Evolutionary conservation across 2,797 vertebrate species (phyloP).

Genomic region (Tragopan temminckii): DNA sequence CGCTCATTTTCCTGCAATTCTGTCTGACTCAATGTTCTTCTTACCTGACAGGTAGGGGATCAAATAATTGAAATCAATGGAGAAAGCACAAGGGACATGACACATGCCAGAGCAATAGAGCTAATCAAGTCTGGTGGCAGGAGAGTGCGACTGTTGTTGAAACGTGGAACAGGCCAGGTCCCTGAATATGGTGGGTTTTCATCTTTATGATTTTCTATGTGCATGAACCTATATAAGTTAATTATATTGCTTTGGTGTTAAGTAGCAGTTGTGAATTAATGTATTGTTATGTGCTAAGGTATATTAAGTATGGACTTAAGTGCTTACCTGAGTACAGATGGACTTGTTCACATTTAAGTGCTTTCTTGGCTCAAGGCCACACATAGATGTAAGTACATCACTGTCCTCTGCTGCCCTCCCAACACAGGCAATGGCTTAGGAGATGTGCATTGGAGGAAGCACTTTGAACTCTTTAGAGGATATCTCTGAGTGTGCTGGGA

Average conservation of each 20-base stretch:
- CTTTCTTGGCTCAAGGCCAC: background rate
- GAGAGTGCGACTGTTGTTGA: slow-evolving; percentile 93
- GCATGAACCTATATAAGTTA: background rate
- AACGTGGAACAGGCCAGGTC: slow-evolving; percentile 96
- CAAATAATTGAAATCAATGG: slow-evolving; percentile 99
- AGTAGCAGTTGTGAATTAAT: background rate
- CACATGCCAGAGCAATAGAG: slow-evolving; percentile 95
- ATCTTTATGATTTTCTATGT: slow-evolving; percentile 28
- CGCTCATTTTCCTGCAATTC: slow-evolving; percentile 44
- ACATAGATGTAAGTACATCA: background rate
- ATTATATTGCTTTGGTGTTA: slow-evolving; percentile 4
- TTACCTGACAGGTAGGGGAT: slow-evolving; percentile 92
- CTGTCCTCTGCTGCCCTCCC: background rate
- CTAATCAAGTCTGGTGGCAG: slow-evolving; percentile 97
- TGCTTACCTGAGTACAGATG: background rate
- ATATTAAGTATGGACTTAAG: background rate
- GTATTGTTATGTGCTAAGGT: background rate
- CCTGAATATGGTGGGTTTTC: slow-evolving; percentile 96
- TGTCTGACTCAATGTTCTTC: slow-evolving; percentile 73
- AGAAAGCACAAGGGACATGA: slow-evolving; percentile 97
- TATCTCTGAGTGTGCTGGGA: slow-evolving; percentile 81
- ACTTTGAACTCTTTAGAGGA: slow-evolving; percentile 17
- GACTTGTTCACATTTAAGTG: background rate
- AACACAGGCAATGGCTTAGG: background rate
- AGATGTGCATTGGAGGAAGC: background rate